Conservation (phyloP, 2,888 invertebrate genomes). For the Agrochola lychnidis region DNA sequence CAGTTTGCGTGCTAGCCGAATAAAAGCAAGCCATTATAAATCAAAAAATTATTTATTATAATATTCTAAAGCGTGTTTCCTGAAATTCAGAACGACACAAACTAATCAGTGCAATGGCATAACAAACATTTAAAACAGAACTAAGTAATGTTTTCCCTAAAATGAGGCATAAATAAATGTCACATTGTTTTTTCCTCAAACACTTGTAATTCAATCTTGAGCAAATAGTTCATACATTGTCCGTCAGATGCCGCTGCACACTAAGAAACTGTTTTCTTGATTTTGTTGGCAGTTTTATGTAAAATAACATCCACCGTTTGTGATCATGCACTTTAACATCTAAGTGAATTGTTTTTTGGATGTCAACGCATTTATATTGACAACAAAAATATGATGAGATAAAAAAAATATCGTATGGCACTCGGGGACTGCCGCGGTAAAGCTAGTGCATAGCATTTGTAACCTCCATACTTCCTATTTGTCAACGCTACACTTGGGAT, state of each 20-base stretch:
- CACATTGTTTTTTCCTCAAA: conserved; percentile 16
- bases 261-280: background rate
- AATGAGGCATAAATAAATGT: conserved; percentile 4
- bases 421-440: too few relatives aligned
- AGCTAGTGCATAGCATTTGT: too few relatives aligned
- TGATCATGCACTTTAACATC: background rate
- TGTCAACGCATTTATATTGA: background rate
- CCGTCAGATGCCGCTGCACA: conserved; percentile 17
- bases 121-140: background rate
- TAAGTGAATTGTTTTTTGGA: background rate
- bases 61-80: background rate
- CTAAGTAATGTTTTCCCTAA: conserved; percentile 27
- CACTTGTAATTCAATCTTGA: background rate
- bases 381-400: background rate
- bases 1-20: conserved; percentile 28
- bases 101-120: conserved; percentile 1
- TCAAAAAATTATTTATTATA: background rate
- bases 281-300: background rate
- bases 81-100: conserved; percentile 3
- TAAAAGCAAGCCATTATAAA: conserved; percentile 38
- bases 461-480: too few relatives aligned
- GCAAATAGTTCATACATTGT: background rate
- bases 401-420: too few relatives aligned
- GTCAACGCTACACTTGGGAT: too few relatives aligned
- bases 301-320: background rate